Base-by-base conservation (phyloP, 2,888 invertebrate genomes). In the Ryuthela nishihirai region DNA sequence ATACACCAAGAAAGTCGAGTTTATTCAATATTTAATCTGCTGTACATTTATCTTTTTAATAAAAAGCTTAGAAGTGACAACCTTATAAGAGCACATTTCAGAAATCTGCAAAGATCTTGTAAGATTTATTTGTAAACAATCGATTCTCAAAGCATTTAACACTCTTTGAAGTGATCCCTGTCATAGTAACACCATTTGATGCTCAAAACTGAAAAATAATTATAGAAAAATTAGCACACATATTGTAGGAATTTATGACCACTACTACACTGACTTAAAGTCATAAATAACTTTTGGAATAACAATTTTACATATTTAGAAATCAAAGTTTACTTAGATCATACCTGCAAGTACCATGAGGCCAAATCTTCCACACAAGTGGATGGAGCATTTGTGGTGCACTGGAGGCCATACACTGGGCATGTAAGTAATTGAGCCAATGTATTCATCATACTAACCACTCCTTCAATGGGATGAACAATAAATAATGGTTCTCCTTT, bases 401-500 rank as follows among this genome's bases (percentile, higher is more conserved):
- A 92, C 76, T 97, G 95, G 43, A 97, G 77, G n/a, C 93, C 94
- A 77, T 83, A 88, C 45, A 89, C 90, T 3, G 86, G 85, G 55
- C 82, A 82, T 41, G 83, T 79, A 64, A 97, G 78, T 65, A 83
- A 81, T 47, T 78, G 77, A 17, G 91, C 88, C 66, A 98, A 74
- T 15, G 79, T 78, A 69, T 82, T 80, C 68, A 97, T 77, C 43
- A 85, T 79, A 35, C 80, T 80, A 24, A 86, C 85, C 60, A 84
- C 83, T 67, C 95, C 94, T 78, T 95, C 94, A 70, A 95, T 90
- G 2, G 94, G 89, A 74, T 92, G 90, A 48, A 88, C 78, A 70
- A 81, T 71, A 70, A 80, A 81, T 18, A 77, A 69, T 5, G 75
- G 70, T 20, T 59, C 64, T 9, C 67, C 69, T n/a, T 54, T 65